Conservation (phyloP, 2,797 vertebrate genomes). For the Sitta carolinensis region DNA sequence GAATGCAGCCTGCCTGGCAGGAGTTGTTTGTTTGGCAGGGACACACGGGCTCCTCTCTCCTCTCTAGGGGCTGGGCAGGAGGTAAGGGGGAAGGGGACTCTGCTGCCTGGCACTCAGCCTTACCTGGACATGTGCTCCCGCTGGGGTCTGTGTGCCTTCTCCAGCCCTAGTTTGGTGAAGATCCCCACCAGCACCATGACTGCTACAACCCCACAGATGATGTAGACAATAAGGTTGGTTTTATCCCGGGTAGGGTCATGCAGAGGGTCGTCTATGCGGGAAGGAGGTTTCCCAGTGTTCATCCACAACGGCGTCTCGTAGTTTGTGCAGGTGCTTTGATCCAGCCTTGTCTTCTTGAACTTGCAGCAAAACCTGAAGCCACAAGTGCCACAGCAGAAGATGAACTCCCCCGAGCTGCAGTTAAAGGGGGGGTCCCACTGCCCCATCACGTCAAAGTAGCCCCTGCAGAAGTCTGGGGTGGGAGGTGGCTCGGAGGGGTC, state of each 20-base stretch:
- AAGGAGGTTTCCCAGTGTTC: constrained; percentile 88
- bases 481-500: constrained; percentile 87
- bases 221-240: constrained; percentile 97
- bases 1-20: background rate
- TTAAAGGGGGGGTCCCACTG: constrained; percentile 97
- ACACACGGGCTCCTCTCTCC: background rate
- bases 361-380: constrained; percentile 99
- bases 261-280: constrained; percentile 87
- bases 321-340: constrained; percentile 95
- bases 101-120: constrained; percentile 22
- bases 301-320: constrained; percentile 94
- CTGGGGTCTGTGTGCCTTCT: constrained; percentile 95
- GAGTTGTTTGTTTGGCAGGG: background rate
- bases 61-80: background rate
- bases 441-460: constrained; percentile 99
- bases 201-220: constrained; percentile 97
- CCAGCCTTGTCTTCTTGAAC: constrained; percentile 89
- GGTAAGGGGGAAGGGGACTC: background rate
- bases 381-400: constrained; percentile 99
- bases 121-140: constrained; percentile 98
- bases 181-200: constrained; percentile 98
- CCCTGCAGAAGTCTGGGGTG: constrained; percentile 88
- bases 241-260: constrained; percentile 95
- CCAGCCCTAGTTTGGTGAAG: constrained; percentile 96
- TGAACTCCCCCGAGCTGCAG: constrained; percentile 93